Evolutionary conservation across 2,888 invertebrate species (phyloP), one percentile per base, ranked within the genome.

Genomic region (Rhorus exstirpatorius): DNA sequence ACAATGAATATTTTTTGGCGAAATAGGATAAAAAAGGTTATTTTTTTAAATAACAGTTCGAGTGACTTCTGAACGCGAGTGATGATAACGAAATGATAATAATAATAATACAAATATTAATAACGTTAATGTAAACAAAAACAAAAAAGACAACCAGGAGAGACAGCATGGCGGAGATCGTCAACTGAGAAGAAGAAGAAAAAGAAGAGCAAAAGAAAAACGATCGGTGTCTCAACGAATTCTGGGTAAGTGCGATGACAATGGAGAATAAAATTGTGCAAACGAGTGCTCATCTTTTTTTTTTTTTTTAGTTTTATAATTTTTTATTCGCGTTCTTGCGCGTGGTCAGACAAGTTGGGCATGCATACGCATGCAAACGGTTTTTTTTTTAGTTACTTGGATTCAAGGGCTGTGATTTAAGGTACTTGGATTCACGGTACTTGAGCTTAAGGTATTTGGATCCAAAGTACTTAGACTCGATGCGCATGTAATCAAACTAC

Each of bases 231-330:
- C 58, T 12, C 14, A 58, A 38, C 49, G 17, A 76, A 70, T 80
- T 80, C 58, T 58, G 55, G 75, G 80, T 80, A 80, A 75, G 80
- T 70, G 55, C 0, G 12, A 61, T 24, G 49, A 72, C 49, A 60
- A 31, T 10, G 24, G 58, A 24, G 26, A 49, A 38, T 35, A 26
- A 46, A 67, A 24, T n/a, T 6, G n/a, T 38, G 58, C 38, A 35
- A 79, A 65, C 35, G n/a, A 35, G 46, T 8, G 17, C 24, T 49
- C 21, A 12, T 26, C 49, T 14, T 19, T 14, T 3, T 14, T 24
- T 14, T 10, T 19, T n/a, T 31, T 31, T 58, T 31, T 58, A 8
- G 8, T 67, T 7, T 21, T 21, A 21, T 68, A 12, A 24, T 70
- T 70, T 70, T 44, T 53, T 70, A 41, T 41, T 26, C 55, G 53